Conservation (phyloP, 2,888 invertebrate species). For the Eristalis arbustorum region DNA sequence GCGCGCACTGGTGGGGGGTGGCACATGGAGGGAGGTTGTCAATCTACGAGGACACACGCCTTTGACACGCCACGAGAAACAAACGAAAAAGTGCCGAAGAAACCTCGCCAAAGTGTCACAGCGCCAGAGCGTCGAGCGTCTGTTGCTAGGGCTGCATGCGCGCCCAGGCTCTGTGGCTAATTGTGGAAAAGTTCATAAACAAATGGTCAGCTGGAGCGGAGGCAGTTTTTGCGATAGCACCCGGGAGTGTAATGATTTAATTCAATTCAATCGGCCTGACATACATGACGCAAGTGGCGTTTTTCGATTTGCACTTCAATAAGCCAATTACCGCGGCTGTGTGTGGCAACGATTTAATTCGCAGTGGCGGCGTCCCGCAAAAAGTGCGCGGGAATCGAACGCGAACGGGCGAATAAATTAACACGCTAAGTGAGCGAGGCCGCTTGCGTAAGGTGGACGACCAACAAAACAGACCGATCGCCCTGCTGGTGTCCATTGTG, state of each 20-base stretch:
- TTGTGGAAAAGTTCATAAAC: background rate
- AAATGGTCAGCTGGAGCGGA: background rate
- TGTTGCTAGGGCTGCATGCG: background rate
- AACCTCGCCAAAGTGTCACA: background rate
- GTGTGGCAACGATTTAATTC: slow-evolving; percentile 7
- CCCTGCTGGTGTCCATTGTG: background rate
- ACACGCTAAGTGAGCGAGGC: background rate
- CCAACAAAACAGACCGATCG: background rate
- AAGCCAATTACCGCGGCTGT: slow-evolving; percentile 8
- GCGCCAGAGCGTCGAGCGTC: background rate
- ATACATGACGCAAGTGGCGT: background rate
- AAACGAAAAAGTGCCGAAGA: background rate
- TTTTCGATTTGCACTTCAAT: slow-evolving; percentile 20
- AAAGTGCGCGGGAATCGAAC: background rate
- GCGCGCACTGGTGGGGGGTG: slow-evolving; percentile 31
- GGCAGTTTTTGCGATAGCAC: background rate
- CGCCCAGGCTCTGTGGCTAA: background rate
- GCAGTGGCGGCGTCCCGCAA: background rate
- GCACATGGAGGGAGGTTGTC: slow-evolving; percentile 40
- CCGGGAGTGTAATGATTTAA: background rate
- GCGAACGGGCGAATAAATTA: slow-evolving; percentile 10
- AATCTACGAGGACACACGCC: slow-evolving; percentile 54
- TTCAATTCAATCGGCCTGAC: background rate
- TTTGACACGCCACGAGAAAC: background rate
- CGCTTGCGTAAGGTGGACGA: background rate